Evolutionary conservation across 2,113 vertebrate species (phyloP), one percentile per base, ranked within the genome.

Genomic region (Xyliphius kryptos): DNA sequence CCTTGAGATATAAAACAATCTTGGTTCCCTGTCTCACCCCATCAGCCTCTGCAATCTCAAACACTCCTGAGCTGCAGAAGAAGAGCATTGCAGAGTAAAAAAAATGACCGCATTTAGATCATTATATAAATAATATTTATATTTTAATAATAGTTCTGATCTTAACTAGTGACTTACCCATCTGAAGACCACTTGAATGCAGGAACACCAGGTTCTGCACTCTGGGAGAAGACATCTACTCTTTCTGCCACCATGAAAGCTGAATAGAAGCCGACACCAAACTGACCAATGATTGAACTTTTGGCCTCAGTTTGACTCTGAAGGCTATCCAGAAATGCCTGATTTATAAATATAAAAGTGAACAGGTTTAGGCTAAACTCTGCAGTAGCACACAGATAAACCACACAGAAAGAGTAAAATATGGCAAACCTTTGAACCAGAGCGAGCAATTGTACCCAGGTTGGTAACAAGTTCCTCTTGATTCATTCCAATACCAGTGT

Each of bases 251-350:
- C 95, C 95, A 97, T 98, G 85, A 98, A 98, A n/a, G 91, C 85
- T 0, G 96, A 97, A 79, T 98, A 98, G 82, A 98, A 98, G 11
- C 96, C 96, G 37, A 98, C 96, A 14, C 96, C 96, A 57, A 97
- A 98, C 85, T 97, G 95, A 66, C 96, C 96, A 0, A 98, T 97
- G 80, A 98, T 97, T 76, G 90, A 88, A 81, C 90, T 88, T 70
- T 88, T 89, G 74, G 90, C 89, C 77, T 97, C 96, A 0, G 84
- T 84, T 78, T 95, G 90, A 78, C 68, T 91, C 84, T 94, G 91
- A 73, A 98, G 83, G 0, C 87, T 81, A 1, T 98, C 95, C 66
- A 97, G 78, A 73, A 98, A 98, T 0, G 89, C 92, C 96, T 98
- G 74, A 17, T 10, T 11, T 26, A 59, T 19, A 32, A 38, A 61